These are phyloP conservation scores for Esperia sulphurella DNA, from an alignment of 2,888 invertebrate genomes.

Conservation along the genomic window DNA sequence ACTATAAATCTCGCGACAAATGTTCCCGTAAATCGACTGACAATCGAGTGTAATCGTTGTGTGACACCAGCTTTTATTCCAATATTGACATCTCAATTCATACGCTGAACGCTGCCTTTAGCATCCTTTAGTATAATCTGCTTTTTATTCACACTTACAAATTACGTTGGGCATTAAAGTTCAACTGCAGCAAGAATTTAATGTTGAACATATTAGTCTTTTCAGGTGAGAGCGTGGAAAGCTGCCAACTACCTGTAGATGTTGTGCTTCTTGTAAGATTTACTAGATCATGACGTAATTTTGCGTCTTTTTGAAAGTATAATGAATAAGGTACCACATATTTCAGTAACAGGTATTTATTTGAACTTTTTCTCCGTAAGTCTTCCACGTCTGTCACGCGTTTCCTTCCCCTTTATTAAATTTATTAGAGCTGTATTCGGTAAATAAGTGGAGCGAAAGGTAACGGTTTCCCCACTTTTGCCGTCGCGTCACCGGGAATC, in stretches of 20 bases:
- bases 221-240: constrained; percentile 60
- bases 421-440: constrained; percentile 64
- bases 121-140: not conserved
- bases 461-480: constrained; percentile 41
- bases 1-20: no score
- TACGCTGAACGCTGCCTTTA: not conserved
- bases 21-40: no score
- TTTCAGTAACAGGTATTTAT: constrained; percentile 6
- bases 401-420: constrained; percentile 65
- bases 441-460: constrained; percentile 61
- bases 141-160: constrained; percentile 2
- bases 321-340: constrained; percentile 7
- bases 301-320: not conserved
- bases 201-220: constrained; percentile 52
- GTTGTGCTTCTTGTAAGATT: constrained; percentile 47
- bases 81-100: constrained; percentile 24
- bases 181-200: constrained; percentile 27
- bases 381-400: constrained; percentile 47
- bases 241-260: constrained; percentile 75
- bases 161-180: not conserved
- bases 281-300: constrained; percentile 34
- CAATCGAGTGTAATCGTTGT: no score
- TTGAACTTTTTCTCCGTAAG: constrained; percentile 28
- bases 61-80: no score
- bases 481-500: constrained; percentile 55